Base-by-base conservation (phyloP, 2,113 vertebrate genomes). In the Rostratula benghalensis region DNA sequence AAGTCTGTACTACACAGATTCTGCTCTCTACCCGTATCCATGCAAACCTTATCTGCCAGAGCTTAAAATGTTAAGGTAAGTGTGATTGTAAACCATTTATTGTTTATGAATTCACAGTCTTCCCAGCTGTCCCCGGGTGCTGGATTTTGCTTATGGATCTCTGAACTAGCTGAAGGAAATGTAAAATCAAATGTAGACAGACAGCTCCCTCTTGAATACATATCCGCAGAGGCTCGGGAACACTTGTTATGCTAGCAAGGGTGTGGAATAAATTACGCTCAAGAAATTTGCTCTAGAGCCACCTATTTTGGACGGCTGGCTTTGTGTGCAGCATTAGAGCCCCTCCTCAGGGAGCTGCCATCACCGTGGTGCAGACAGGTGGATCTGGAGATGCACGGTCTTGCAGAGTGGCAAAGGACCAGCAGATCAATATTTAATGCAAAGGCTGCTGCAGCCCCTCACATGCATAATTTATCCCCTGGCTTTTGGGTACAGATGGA, bases 391-490 rank as follows among this genome's bases (percentile, higher is more conserved):
- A 59, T 5, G 18, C 53, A 35, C 2, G 23, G 61, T 57, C 81
- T 90, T 18, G 8, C 70, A n/a, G 93, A 50, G 87, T 93, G 85
- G 88, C 85, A 95, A 75, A 90, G 92, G 83, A 96, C 91, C 91
- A 97, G 95, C 41, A 48, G 87, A 97, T 97, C 93, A 97, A 95
- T 97, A 95, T 96, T 97, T 96, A 73, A 97, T 97, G 87, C 3
- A 7, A 77, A 96, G 89, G 88, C 94, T 96, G 94, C 80, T 81
- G 90, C 93, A 94, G 77, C 86, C 97, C 94, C 90, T 95, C 87
- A 86, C 89, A 97, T 97, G 70, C 91, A 97, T 97, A 93, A 96
- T 97, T 97, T 94, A 96, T 94, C 65, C 83, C 94, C 83, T 91
- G 23, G 77, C 85, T 93, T 94, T 97, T 95, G 94, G 95, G 91